Evolutionary conservation across 1,140 invertebrate genomes (phyloP).

Genomic region (Drosophila eugracilis): DNA sequence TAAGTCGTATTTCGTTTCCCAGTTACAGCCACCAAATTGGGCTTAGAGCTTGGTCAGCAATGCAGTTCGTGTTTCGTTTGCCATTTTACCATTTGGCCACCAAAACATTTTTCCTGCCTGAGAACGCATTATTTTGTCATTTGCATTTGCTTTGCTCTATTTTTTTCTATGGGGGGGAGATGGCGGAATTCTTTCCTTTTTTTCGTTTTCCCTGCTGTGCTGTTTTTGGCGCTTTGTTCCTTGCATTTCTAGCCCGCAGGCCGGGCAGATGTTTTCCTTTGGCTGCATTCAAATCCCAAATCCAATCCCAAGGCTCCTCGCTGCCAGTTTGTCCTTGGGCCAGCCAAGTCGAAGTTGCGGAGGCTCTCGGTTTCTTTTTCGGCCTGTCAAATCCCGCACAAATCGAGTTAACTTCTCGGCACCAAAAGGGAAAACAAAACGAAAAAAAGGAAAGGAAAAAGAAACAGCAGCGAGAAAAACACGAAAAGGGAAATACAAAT

Average conservation of each 20-base stretch:
- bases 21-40: constrained; percentile 3
- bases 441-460: constrained; percentile 2
- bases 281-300: constrained; percentile 50
- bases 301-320: constrained; percentile 47
- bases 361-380: constrained; percentile 16
- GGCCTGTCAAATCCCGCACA: constrained; percentile 34
- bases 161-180: no score
- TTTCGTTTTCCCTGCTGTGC: constrained; percentile 5
- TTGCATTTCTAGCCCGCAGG: constrained; percentile 12
- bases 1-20: not conserved
- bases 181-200: not conserved
- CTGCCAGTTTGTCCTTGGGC: constrained; percentile 28
- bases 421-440: not conserved
- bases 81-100: not conserved
- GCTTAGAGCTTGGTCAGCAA: not conserved
- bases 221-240: constrained; percentile 31
- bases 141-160: constrained; percentile 19
- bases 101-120: constrained; percentile 37
- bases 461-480: not conserved
- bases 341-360: constrained; percentile 40
- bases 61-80: constrained; percentile 15
- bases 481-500: constrained; percentile 18
- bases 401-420: constrained; percentile 45
- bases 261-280: constrained; percentile 43
- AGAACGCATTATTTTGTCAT: constrained; percentile 54